A percentile compares a stretch with the other conserved stretches of the same genome.
Evolutionary conservation across 2,888 invertebrate species (phyloP).

Genomic region (Oxystoma pomonae): DNA sequence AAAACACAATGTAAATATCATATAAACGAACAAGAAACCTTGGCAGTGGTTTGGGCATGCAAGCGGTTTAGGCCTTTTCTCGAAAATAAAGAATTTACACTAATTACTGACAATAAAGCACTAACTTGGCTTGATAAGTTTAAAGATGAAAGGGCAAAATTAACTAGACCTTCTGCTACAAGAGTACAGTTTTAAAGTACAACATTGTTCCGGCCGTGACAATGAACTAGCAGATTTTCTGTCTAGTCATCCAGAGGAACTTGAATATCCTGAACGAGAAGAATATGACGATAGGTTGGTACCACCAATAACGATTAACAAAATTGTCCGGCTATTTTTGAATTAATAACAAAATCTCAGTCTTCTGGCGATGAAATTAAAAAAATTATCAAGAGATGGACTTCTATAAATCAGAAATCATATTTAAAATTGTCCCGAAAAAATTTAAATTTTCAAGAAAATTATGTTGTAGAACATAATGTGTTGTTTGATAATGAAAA

Average conservation of each 20-base stretch:
- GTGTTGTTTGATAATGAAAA: too few species aligned
- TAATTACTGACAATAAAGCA: slow-evolving; percentile 27
- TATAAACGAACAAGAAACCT: slow-evolving; percentile 30
- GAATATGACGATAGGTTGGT: background rate
- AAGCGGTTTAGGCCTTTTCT: slow-evolving; percentile 27
- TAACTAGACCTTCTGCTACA: background rate
- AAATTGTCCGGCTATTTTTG: background rate
- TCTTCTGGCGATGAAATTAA: background rate
- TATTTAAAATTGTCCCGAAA: too few species aligned
- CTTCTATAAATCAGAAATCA: too few species aligned
- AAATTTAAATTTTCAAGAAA: too few species aligned
- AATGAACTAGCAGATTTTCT: background rate
- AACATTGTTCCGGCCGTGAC: too few species aligned
- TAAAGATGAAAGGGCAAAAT: slow-evolving; percentile 10
- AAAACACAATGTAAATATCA: slow-evolving; percentile 24
- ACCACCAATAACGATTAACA: background rate
- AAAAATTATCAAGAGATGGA: too few species aligned
- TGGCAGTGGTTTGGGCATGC: slow-evolving; percentile 30
- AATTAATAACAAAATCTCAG: background rate
- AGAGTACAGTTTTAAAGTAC: too few species aligned
- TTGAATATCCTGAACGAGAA: background rate
- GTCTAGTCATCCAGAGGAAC: background rate
- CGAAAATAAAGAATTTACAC: slow-evolving; percentile 25
- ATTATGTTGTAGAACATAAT: too few species aligned
- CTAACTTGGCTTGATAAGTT: slow-evolving; percentile 24